Conservation (phyloP, 2,888 invertebrate genomes). For the Tenthredo scrophulariae region DNA sequence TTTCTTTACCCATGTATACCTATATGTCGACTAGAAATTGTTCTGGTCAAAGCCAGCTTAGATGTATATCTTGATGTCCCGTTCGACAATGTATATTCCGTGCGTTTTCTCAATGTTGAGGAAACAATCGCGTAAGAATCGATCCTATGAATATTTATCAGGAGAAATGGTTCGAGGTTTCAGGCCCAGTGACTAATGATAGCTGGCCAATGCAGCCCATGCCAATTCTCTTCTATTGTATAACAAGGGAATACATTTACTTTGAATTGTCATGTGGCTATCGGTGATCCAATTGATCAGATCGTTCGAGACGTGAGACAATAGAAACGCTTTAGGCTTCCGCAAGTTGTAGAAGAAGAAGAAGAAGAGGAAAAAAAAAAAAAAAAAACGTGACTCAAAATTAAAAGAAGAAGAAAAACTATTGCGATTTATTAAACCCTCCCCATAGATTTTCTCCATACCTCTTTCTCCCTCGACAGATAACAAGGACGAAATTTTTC, state of each 20-base stretch:
- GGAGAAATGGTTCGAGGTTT: conserved; percentile 49
- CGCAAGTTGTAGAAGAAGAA: neutral
- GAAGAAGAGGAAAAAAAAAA: neutral
- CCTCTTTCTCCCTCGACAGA: neutral
- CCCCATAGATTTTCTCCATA: neutral
- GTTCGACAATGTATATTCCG: conserved; percentile 44
- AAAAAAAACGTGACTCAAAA: neutral
- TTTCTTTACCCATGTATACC: neutral
- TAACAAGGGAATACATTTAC: conserved; percentile 40
- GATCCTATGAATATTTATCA: conserved; percentile 53
- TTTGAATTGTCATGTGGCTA: conserved; percentile 3
- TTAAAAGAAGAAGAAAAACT: neutral
- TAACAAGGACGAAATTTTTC: neutral
- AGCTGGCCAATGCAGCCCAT: conserved; percentile 43
- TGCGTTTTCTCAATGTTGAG: conserved; percentile 53
- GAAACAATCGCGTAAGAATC: conserved; percentile 53
- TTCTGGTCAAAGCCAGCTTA: neutral
- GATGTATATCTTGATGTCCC: conserved; percentile 18
- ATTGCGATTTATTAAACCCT: neutral
- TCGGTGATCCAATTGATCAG: conserved; percentile 1
- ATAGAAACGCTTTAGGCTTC: neutral
- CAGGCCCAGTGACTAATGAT: conserved; percentile 51
- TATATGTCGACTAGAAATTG: conserved; percentile 20
- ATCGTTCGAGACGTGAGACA: neutral
- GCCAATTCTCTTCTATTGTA: conserved; percentile 50